A percentile compares a stretch with the other conserved stretches of the same genome.
These are phyloP conservation scores for Gymnodraco acuticeps DNA, from an alignment of 2,797 vertebrate genomes.

Conservation along the genomic window DNA sequence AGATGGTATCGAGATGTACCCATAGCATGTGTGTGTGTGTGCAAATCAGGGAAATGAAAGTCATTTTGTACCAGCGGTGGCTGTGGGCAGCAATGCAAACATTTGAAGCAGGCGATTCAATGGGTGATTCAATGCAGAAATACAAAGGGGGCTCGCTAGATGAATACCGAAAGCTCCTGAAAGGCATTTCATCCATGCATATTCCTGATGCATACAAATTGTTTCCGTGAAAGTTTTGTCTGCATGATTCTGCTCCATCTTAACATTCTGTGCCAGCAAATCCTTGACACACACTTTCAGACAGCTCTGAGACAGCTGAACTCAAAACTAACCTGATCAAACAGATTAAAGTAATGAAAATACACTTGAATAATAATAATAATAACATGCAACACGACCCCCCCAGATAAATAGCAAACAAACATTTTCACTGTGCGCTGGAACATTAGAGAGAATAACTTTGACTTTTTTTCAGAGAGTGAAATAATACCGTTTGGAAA, in stretches of 20 bases:
- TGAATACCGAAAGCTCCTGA: constrained; percentile 75
- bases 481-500: constrained; percentile 36
- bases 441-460: constrained; percentile 5
- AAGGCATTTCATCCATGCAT: constrained; percentile 66
- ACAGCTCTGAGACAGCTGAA: constrained; percentile 30
- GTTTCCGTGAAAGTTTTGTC: constrained; percentile 54
- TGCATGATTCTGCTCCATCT: constrained; percentile 54
- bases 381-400: not conserved
- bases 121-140: constrained; percentile 66
- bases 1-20: constrained; percentile 57
- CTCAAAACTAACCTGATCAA: constrained; percentile 43
- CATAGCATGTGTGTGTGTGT: constrained; percentile 14
- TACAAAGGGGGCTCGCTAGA: constrained; percentile 53
- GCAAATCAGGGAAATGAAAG: constrained; percentile 54
- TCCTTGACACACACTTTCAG: constrained; percentile 57
- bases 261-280: constrained; percentile 52
- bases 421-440: not conserved
- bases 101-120: constrained; percentile 67
- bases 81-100: constrained; percentile 65
- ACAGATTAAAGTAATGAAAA: constrained; percentile 24
- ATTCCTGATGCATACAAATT: constrained; percentile 75
- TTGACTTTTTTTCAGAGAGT: constrained; percentile 7
- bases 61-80: constrained; percentile 53
- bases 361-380: not conserved
- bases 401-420: not conserved